Evolutionary conservation across 2,113 vertebrate species (phyloP).

Genomic region (Alethe castanea): DNA sequence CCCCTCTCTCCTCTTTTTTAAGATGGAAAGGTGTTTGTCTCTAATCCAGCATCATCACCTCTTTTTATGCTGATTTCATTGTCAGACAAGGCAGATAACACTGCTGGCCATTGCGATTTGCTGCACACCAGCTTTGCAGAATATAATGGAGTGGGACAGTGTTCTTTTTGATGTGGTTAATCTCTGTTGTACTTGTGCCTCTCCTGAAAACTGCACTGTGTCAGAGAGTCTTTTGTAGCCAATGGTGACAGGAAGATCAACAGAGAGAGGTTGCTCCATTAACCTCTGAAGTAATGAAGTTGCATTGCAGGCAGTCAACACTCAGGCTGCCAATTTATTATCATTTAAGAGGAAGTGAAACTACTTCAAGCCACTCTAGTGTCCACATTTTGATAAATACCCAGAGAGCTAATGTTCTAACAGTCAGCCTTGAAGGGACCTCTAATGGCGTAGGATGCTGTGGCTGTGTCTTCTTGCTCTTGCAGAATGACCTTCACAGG

Average conservation of each 20-base stretch:
- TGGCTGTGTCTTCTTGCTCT: neutral
- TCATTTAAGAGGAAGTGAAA: conserved; percentile 61
- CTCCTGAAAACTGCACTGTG: conserved; percentile 46
- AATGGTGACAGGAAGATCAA: conserved; percentile 59
- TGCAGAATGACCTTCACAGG: neutral
- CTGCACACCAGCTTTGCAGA: neutral
- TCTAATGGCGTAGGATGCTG: neutral
- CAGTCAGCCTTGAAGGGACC: neutral
- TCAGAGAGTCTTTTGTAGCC: conserved; percentile 43
- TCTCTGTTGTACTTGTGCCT: conserved; percentile 60
- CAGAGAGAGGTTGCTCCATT: conserved; percentile 56
- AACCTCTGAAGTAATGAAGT: conserved; percentile 68
- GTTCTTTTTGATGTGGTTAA: conserved; percentile 52
- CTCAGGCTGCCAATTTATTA: conserved; percentile 51
- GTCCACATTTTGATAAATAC: conserved; percentile 54
- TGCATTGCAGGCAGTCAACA: conserved; percentile 60
- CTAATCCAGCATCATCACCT: neutral
- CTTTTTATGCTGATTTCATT: conserved; percentile 52
- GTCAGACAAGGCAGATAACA: conserved; percentile 34
- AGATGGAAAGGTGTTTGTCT: conserved; percentile 29
- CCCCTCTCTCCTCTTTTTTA: neutral
- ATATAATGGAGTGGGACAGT: conserved; percentile 34
- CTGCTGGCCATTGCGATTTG: neutral
- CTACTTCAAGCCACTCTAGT: conserved; percentile 47
- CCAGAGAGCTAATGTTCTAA: neutral